Evolutionary conservation across 1,140 invertebrate genomes (phyloP).

Genomic region (Zeugodacus cucurbitae): DNA sequence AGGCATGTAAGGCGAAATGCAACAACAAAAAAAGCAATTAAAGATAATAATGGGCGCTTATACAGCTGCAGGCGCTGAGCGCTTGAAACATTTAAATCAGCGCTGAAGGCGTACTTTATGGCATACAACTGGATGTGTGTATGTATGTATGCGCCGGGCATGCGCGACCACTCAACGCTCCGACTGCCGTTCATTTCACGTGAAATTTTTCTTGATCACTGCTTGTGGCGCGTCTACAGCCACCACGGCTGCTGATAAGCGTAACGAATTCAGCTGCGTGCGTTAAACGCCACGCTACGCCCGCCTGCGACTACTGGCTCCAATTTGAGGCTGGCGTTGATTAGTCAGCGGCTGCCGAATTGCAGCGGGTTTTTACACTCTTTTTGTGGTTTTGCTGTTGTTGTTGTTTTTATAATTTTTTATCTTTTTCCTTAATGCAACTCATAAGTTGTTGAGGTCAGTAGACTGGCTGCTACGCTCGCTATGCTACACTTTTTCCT

Average conservation of each 20-base stretch:
- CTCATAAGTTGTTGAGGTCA: not conserved
- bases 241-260: not conserved
- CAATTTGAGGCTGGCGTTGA: slow-evolving; percentile 26
- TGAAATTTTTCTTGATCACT: not conserved
- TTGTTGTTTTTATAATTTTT: not conserved
- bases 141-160: too few relatives aligned
- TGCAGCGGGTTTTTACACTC: not conserved
- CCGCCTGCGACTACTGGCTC: slow-evolving; percentile 16
- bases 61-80: too few relatives aligned
- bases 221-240: not conserved
- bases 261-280: slow-evolving; percentile 25
- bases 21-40: not conserved
- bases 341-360: slow-evolving; percentile 32
- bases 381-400: not conserved
- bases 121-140: too few relatives aligned
- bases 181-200: too few relatives aligned
- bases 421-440: not conserved
- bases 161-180: too few relatives aligned
- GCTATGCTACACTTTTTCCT: not conserved
- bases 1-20: not conserved
- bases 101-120: too few relatives aligned
- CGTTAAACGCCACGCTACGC: not conserved
- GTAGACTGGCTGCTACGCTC: not conserved
- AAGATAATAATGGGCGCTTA: not conserved
- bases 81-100: too few relatives aligned